Conservation (phyloP, 2,113 vertebrate species). For the Pantherophis guttatus region DNA sequence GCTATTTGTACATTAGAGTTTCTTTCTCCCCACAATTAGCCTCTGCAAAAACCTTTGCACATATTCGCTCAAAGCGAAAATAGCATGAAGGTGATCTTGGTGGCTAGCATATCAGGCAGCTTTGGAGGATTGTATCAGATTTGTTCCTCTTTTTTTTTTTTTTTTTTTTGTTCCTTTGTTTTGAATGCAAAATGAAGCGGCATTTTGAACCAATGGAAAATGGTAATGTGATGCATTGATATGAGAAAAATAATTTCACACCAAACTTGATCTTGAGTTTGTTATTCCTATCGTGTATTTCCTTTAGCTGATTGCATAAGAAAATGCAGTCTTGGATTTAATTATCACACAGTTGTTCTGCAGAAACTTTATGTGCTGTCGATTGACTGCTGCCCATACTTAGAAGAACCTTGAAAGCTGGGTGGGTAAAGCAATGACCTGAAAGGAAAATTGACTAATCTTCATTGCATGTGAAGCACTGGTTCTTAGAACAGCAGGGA, state of each 20-base stretch:
- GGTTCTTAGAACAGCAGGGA: neutral
- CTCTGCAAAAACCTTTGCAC: neutral
- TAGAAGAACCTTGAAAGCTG: neutral
- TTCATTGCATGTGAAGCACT: neutral
- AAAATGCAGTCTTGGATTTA: neutral
- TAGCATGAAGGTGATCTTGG: neutral
- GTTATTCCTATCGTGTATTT: neutral
- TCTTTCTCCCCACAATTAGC: neutral
- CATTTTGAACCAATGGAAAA: neutral
- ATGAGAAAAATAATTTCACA: neutral
- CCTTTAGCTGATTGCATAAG: neutral
- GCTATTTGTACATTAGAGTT: neutral
- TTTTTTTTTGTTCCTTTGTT: neutral
- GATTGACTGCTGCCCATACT: neutral
- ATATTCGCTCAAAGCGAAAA: neutral
- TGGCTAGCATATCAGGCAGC: neutral
- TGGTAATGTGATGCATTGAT: neutral
- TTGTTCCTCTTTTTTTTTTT: neutral
- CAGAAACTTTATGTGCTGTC: neutral
- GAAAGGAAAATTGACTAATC: neutral
- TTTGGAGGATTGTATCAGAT: neutral
- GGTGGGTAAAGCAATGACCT: neutral
- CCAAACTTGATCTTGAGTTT: neutral
- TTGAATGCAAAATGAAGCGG: neutral
- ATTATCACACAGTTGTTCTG: neutral